A percentile compares a stretch with the other conserved stretches of the same genome.
phyloP scores from a whole-genome alignment of 2,888 invertebrate species.

The Acrobeloides nanus region DNA sequence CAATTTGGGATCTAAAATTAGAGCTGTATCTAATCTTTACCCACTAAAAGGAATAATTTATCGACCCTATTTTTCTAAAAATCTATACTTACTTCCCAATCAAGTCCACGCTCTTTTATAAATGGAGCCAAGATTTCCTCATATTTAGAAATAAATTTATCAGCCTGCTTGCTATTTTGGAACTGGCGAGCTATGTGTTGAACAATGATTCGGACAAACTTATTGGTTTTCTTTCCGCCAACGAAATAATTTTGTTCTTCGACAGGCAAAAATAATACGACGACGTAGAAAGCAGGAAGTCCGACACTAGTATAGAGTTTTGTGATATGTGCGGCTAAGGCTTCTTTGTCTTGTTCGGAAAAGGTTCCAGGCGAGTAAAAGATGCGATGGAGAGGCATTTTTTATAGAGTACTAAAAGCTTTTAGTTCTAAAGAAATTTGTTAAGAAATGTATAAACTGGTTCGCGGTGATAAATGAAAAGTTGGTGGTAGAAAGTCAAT shows the following conservation, averaged over 20 bases:
- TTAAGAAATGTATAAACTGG: too few species aligned
- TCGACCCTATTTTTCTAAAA: background rate
- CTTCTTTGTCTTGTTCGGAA: conserved; percentile 15
- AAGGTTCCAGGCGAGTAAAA: conserved; percentile 15
- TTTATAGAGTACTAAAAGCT: too few species aligned
- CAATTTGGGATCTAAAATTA: too few species aligned
- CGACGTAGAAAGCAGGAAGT: conserved; percentile 20
- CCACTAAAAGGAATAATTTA: too few species aligned
- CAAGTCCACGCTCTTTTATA: conserved; percentile 19
- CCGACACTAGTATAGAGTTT: conserved; percentile 12
- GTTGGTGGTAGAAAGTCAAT: too few species aligned
- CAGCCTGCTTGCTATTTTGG: background rate
- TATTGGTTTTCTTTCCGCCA: conserved; percentile 14
- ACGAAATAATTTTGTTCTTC: conserved; percentile 14
- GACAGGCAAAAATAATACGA: conserved; percentile 14
- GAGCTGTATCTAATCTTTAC: too few species aligned
- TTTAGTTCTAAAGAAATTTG: too few species aligned
- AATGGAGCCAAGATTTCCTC: conserved; percentile 15
- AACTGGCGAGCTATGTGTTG: conserved; percentile 17
- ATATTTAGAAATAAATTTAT: conserved; percentile 10
- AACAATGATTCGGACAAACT: conserved; percentile 16
- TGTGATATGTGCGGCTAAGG: conserved; percentile 13
- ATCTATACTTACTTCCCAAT: conserved; percentile 19
- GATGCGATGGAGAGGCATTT: conserved; percentile 18
- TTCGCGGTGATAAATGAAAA: too few species aligned